Percentiles rank a stretch among this genome's conserved stretches.
phyloP scores from a whole-genome alignment of 2,888 invertebrate genomes.

The Heptascelio sp. region DNA sequence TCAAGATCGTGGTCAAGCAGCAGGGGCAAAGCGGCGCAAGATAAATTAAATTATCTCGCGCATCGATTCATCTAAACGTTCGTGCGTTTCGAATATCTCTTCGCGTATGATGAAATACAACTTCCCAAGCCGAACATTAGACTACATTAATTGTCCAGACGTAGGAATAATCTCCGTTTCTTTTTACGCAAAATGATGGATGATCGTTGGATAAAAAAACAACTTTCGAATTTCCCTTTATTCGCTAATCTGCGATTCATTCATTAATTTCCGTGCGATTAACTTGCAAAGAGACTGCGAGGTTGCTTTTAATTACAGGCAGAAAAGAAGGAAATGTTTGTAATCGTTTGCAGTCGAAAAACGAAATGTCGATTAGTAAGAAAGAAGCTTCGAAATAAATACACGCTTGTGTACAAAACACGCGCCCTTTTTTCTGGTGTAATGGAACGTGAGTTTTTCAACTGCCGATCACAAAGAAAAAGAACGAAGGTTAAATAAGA shows the following conservation, averaged over 20 bases:
- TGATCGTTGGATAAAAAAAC: neutral
- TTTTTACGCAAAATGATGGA: conserved; percentile 11
- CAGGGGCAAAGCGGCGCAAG: conserved; percentile 1
- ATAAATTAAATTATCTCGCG: conserved; percentile 51
- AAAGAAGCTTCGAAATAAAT: no score
- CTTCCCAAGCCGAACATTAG: neutral
- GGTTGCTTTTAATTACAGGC: conserved; percentile 39
- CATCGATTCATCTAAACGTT: conserved; percentile 32
- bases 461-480: no score
- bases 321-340: conserved; percentile 4
- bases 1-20: conserved; percentile 19
- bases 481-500: no score
- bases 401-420: no score
- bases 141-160: conserved; percentile 3
- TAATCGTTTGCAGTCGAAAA: neutral
- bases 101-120: neutral
- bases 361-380: conserved; percentile 17
- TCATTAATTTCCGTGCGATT: conserved; percentile 1
- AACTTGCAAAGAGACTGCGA: conserved; percentile 2
- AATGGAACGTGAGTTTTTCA: no score
- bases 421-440: no score
- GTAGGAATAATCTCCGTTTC: neutral
- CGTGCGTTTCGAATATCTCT: neutral
- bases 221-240: conserved; percentile 5
- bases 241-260: neutral